Base-by-base conservation (phyloP, 2,888 invertebrate genomes). In the Strigamia crassipes region DNA sequence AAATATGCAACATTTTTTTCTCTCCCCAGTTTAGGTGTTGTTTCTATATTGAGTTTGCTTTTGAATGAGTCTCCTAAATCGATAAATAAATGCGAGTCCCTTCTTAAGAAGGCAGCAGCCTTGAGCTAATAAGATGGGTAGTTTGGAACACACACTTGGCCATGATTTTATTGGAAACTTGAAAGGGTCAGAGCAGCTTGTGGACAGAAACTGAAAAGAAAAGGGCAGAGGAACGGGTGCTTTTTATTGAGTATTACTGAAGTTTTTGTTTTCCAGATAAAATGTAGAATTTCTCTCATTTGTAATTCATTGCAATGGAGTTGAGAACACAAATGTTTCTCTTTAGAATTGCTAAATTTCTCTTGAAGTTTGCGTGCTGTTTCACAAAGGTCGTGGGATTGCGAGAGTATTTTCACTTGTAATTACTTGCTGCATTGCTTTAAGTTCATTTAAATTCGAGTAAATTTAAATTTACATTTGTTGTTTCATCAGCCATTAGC, bases 401-500 rank as follows among this genome's bases (percentile, higher is more conserved):
- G 73, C 13, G n/a, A 8, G 73, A 73, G 31, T 73, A 73, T 27
- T n/a, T 56, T 73, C 27, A 13, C 27, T 51, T 13, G 73, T 73
- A 73, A 73, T 73, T 73, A 73, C 73, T 73, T 27, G 23, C 27
- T 73, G 5, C 73, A 73, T 27, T 12, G 73, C 73, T 73, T 73
- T 31, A 73, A 73, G 73, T 73, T 73, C 27, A 73, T 73, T 73
- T 31, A 73, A 31, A 73, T 73, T 73, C 73, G 73, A 31, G 73
- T 31, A 73, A 73, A 73, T 38, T 38, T 38, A 6, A 38, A 38
- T 73, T 73, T 73, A 73, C 73, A 73, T 73, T 73, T 73, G 73
- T 73, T 73, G 73, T 73, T 73, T 31, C 73, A 73, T 73, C 73
- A 73, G 73, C 27, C 73, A 73, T 73, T 73, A 73, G 73, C 38